Conservation (phyloP, 2,888 invertebrate genomes). For the Plebejus anna region DNA sequence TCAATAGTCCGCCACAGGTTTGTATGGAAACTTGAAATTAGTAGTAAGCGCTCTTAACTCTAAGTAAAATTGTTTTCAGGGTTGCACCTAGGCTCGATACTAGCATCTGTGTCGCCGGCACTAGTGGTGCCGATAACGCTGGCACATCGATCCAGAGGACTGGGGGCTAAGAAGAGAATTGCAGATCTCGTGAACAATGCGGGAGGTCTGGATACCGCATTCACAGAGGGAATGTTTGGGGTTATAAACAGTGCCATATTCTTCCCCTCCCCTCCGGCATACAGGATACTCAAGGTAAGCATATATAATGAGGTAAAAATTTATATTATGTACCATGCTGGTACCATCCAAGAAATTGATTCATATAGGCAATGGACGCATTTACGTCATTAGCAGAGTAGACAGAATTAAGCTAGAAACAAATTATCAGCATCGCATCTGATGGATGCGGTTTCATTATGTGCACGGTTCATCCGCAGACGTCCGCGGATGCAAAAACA, state of each 20-base stretch:
- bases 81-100: constrained; percentile 89
- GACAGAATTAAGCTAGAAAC: too few species aligned
- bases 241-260: constrained; percentile 93
- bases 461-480: too few species aligned
- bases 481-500: too few species aligned
- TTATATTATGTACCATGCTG: not conserved
- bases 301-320: not conserved
- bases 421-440: too few species aligned
- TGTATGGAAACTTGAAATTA: too few species aligned
- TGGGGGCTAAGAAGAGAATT: constrained; percentile 94
- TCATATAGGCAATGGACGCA: too few species aligned
- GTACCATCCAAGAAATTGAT: too few species aligned
- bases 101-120: constrained; percentile 97
- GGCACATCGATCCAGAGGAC: constrained; percentile 87
- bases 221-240: constrained; percentile 95
- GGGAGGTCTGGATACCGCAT: constrained; percentile 95
- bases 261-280: constrained; percentile 83
- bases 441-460: too few species aligned
- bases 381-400: too few species aligned
- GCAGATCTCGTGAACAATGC: constrained; percentile 96
- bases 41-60: not conserved
- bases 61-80: constrained; percentile 51
- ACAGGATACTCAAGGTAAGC: constrained; percentile 68
- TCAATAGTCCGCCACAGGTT: too few species aligned
- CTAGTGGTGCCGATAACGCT: constrained; percentile 95